phyloP scores from a whole-genome alignment of 1,140 invertebrate genomes.

The Trachymyrmex septentrionalis region DNA sequence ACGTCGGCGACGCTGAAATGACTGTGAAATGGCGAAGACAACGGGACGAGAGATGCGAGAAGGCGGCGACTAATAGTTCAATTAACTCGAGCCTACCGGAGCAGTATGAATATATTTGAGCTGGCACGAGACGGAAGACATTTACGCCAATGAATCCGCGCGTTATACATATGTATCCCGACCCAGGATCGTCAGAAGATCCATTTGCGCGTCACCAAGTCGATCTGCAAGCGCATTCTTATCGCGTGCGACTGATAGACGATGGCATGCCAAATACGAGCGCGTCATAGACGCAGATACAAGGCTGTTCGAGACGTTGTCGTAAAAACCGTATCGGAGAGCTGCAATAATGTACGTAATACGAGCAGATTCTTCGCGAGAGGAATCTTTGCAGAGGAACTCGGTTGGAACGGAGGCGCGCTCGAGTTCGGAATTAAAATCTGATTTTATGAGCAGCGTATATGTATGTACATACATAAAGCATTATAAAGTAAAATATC shows the following conservation, averaged over 20 bases:
- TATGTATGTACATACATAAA: neutral
- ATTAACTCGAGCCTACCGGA: constrained; percentile 32
- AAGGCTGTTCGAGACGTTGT: neutral
- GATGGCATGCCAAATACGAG: constrained; percentile 36
- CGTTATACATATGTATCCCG: neutral
- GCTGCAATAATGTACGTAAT: neutral
- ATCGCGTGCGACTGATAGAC: constrained; percentile 19
- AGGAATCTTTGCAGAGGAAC: neutral
- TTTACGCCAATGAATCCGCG: neutral
- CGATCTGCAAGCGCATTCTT: constrained; percentile 24
- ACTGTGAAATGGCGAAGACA: too few relatives aligned
- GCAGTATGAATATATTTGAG: constrained; percentile 44
- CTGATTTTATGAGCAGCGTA: neutral
- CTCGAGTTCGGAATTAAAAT: neutral
- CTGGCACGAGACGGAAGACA: neutral
- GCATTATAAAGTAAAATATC: neutral
- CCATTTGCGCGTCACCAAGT: neutral
- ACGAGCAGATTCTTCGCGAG: neutral
- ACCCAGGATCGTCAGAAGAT: neutral
- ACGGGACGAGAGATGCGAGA: neutral
- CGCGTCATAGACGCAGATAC: neutral
- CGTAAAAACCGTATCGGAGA: neutral
- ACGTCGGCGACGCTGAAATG: neutral
- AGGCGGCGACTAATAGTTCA: constrained; percentile 35
- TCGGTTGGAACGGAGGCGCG: neutral